Percentiles rank a stretch among this genome's conserved stretches.
Conservation (phyloP, 2,113 vertebrate species). For the Petromus typicus region DNA sequence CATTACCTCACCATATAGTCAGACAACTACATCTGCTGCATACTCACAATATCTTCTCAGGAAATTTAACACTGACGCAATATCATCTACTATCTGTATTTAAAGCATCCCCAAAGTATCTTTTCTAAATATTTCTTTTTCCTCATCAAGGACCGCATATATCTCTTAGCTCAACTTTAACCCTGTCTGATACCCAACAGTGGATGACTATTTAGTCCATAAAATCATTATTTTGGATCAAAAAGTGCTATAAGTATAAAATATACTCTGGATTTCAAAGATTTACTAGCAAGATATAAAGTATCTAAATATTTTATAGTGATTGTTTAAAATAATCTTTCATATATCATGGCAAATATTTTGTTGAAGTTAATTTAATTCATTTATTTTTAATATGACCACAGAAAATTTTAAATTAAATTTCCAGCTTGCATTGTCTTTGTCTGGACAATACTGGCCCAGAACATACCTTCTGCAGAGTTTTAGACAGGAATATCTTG, state of each 20-base stretch:
- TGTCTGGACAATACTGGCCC: neutral
- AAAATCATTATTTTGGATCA: neutral
- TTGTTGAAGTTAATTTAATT: neutral
- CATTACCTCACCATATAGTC: neutral
- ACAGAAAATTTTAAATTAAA: neutral
- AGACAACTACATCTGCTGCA: neutral
- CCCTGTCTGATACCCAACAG: neutral
- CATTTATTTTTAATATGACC: neutral
- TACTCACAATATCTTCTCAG: neutral
- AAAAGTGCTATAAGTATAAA: neutral
- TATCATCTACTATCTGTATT: neutral
- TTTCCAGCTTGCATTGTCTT: neutral
- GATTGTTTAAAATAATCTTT: constrained; percentile 5
- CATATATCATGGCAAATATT: neutral
- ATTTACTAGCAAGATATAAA: neutral
- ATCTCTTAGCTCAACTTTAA: neutral
- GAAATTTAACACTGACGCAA: neutral
- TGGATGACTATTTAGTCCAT: neutral
- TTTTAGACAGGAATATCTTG: neutral
- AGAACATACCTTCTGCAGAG: neutral
- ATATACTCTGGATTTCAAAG: neutral
- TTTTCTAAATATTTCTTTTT: neutral
- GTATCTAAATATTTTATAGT: neutral
- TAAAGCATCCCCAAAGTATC: neutral
- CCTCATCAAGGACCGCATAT: neutral